A percentile compares a stretch with the other conserved stretches of the same genome.
phyloP scores from a whole-genome alignment of 2,113 vertebrate genomes.

The Oncorhynchus keta region DNA sequence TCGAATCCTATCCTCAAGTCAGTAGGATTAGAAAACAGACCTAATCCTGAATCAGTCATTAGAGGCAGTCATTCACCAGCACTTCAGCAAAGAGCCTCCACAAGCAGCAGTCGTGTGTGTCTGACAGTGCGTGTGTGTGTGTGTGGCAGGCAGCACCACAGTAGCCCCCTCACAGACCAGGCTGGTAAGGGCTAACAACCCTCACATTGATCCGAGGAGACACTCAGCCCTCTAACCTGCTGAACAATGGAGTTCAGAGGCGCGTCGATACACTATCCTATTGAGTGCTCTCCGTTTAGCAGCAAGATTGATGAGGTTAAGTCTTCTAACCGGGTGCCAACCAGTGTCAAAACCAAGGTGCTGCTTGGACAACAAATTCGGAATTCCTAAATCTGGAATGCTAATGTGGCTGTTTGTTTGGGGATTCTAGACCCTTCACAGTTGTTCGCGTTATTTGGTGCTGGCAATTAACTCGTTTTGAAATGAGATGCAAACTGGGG shows the following conservation, averaged over 20 bases:
- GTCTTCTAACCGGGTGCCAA: constrained; percentile 63
- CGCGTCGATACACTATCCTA: constrained; percentile 74
- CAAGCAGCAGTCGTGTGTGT: not conserved
- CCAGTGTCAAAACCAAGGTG: constrained; percentile 15
- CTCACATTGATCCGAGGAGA: constrained; percentile 76
- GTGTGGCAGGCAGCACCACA: constrained; percentile 27
- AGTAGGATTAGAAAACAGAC: constrained; percentile 28
- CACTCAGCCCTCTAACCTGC: constrained; percentile 78
- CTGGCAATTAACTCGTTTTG: not conserved
- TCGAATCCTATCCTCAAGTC: constrained; percentile 28
- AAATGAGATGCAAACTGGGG: constrained; percentile 29
- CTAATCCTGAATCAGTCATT: constrained; percentile 20
- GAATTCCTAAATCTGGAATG: not conserved
- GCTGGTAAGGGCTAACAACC: constrained; percentile 68
- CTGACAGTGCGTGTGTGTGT: not conserved
- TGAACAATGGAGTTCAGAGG: constrained; percentile 77
- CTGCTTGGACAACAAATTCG: not conserved
- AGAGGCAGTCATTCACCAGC: not conserved
- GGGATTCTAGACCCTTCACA: not conserved
- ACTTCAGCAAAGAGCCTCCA: not conserved
- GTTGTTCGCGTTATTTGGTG: not conserved
- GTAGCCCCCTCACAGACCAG: constrained; percentile 52
- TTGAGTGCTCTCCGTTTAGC: constrained; percentile 76
- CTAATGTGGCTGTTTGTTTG: not conserved
- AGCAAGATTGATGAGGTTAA: constrained; percentile 78